These are phyloP conservation scores for Odontamblyopus lacepedii DNA, from an alignment of 2,797 vertebrate genomes.

Conservation along the genomic window DNA sequence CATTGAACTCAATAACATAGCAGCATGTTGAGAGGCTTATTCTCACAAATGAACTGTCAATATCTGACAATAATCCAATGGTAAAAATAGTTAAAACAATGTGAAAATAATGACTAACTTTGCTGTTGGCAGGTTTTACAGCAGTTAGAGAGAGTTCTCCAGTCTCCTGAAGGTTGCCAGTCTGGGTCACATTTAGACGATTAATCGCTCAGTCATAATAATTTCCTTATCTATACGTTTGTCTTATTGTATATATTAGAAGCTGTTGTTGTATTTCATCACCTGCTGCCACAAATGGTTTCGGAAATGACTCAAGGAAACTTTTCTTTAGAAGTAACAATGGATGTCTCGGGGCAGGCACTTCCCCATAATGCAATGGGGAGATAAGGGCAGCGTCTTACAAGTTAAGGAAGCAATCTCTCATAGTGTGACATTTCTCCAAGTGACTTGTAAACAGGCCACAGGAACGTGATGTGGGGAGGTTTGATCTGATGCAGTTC, in stretches of 20 bases:
- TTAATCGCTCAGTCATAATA: neutral
- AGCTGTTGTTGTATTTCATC: neutral
- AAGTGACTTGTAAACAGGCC: constrained; percentile 51
- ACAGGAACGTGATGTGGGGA: constrained; percentile 20
- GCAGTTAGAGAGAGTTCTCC: neutral
- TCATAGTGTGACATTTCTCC: constrained; percentile 68
- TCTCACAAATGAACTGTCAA: constrained; percentile 7
- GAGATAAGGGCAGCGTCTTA: constrained; percentile 68
- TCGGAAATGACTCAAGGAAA: constrained; percentile 34
- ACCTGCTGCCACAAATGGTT: neutral
- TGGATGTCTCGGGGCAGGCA: constrained; percentile 50
- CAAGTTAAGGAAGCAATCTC: constrained; percentile 70
- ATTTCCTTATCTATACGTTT: neutral
- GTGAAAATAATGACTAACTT: too few species aligned
- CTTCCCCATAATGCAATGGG: constrained; percentile 68
- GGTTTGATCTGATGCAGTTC: constrained; percentile 9
- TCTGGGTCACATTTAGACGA: neutral
- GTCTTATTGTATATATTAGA: neutral
- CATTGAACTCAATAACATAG: constrained; percentile 25
- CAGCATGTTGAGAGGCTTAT: constrained; percentile 37
- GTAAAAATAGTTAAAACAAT: too few species aligned
- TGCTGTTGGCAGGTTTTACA: too few species aligned
- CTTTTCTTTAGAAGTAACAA: constrained; percentile 48
- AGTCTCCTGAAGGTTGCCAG: neutral
- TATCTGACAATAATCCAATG: too few species aligned